Percentiles rank a stretch among this genome's conserved stretches.
Conservation (phyloP, 2,113 vertebrate species). For the Echinops telfairi region DNA sequence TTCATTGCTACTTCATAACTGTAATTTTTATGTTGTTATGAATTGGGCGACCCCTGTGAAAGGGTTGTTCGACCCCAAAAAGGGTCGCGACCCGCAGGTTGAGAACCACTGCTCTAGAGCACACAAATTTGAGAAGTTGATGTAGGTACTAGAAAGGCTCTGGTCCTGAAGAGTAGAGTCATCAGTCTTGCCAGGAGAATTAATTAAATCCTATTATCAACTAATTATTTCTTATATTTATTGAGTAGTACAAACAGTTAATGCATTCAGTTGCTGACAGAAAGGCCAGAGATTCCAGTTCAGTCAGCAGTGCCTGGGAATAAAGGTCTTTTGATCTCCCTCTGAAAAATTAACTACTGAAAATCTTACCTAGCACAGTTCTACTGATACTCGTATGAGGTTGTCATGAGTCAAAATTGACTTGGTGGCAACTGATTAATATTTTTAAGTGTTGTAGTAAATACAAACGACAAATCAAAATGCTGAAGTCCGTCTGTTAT, state of each 20-base stretch:
- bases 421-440: not conserved
- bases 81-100: too few relatives aligned
- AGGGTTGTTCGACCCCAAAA: too few relatives aligned
- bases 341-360: not conserved
- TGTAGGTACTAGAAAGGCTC: not conserved
- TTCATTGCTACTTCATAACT: too few relatives aligned
- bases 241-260: not conserved
- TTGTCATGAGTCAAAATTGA: not conserved
- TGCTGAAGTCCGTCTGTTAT: not conserved
- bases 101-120: too few relatives aligned
- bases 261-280: not conserved
- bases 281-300: not conserved
- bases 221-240: not conserved
- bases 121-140: not conserved
- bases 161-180: not conserved
- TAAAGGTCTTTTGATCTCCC: not conserved
- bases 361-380: not conserved
- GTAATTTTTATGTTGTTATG: too few relatives aligned
- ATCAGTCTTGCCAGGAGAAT: too few relatives aligned
- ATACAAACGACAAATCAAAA: not conserved
- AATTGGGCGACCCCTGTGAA: too few relatives aligned
- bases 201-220: not conserved
- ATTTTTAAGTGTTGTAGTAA: slow-evolving; percentile 35
- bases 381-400: not conserved
- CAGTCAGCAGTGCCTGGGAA: not conserved